phyloP scores from a whole-genome alignment of 2,797 vertebrate species.

The Myotis vivesi region DNA sequence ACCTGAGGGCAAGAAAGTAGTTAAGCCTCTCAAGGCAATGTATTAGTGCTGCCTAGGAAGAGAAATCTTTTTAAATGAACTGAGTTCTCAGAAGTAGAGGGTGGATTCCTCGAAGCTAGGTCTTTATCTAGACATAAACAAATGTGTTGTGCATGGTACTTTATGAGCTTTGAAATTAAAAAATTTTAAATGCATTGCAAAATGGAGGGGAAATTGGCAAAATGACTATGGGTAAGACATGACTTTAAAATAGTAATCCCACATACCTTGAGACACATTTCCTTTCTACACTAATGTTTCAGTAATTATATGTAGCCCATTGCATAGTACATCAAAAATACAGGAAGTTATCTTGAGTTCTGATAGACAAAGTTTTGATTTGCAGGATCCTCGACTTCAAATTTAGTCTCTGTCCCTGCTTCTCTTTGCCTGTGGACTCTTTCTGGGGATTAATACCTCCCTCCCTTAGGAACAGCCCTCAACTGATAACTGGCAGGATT shows the following conservation, averaged over 20 bases:
- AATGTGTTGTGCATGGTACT: neutral
- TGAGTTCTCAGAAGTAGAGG: neutral
- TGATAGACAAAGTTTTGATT: neutral
- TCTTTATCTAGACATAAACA: neutral
- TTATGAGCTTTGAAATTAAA: neutral
- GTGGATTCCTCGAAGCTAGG: neutral
- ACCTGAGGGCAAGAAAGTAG: neutral
- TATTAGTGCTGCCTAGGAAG: neutral
- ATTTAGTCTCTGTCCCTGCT: neutral
- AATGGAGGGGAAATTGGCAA: neutral
- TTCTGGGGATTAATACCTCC: neutral
- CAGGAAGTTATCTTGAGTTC: neutral
- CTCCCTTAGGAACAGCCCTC: neutral
- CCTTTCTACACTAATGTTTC: neutral
- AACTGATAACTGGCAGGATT: neutral
- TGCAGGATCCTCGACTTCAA: neutral
- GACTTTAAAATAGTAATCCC: neutral
- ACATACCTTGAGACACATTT: neutral
- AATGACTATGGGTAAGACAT: neutral
- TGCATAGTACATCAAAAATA: neutral
- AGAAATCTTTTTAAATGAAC: neutral
- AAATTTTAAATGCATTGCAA: neutral
- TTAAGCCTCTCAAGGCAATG: neutral
- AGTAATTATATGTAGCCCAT: neutral
- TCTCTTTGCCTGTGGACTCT: neutral